A percentile compares a stretch with the other conserved stretches of the same genome.
phyloP scores from a whole-genome alignment of 2,113 vertebrate genomes.

The Semnopithecus entellus region DNA sequence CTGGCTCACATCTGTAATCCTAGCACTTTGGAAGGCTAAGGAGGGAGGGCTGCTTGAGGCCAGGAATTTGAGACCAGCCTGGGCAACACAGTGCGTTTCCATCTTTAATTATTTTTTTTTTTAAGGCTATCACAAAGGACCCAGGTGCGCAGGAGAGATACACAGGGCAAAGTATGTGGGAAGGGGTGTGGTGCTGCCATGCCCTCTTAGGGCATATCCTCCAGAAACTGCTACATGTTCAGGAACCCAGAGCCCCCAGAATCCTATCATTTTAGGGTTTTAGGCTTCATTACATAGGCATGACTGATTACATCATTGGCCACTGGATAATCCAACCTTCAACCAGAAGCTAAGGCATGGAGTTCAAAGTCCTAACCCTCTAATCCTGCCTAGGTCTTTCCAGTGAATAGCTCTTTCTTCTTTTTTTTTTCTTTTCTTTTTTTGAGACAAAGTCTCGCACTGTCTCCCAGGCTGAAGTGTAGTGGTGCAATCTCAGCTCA shows the following conservation, averaged over 20 bases:
- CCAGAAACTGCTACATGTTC: background rate
- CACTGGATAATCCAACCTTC: background rate
- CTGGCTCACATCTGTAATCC: no score
- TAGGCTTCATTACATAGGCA: background rate
- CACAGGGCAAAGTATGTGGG: background rate
- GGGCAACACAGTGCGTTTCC: no score
- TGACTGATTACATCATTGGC: background rate
- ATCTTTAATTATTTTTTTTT: no score
- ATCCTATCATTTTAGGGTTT: background rate
- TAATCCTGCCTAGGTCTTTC: background rate
- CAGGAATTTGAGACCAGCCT: no score
- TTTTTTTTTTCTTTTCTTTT: background rate
- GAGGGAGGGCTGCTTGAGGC: no score
- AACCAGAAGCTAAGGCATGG: background rate
- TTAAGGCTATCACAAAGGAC: background rate
- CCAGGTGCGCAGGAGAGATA: background rate
- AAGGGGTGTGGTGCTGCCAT: background rate
- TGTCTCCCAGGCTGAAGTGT: background rate
- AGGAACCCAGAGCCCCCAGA: background rate
- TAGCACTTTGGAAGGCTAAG: no score
- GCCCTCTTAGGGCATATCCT: background rate
- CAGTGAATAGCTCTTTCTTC: background rate
- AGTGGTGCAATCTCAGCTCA: no score
- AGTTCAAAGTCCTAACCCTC: background rate
- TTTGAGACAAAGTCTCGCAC: background rate